These are phyloP conservation scores for Vireo griseus DNA, from an alignment of 2,797 vertebrate species.

Conservation along the genomic window DNA sequence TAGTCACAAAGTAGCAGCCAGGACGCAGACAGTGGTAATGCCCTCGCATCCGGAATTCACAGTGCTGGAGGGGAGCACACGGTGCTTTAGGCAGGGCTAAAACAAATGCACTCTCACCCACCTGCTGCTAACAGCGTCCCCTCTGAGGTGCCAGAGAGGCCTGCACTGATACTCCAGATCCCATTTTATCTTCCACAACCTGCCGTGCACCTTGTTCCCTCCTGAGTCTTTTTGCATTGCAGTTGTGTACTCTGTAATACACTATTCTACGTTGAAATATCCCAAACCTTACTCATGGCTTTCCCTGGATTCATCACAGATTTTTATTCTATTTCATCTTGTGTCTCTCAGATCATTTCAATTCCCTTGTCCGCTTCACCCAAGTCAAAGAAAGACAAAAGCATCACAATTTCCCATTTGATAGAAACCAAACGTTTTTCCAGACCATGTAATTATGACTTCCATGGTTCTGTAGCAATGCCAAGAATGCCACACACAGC, in stretches of 20 bases:
- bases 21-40: constrained; percentile 97
- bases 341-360: neutral
- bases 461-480: neutral
- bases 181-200: neutral
- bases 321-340: neutral
- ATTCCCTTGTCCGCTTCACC: neutral
- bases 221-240: rapidly evolving
- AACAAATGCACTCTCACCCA: neutral
- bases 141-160: neutral
- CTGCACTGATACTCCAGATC: neutral
- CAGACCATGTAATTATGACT: neutral
- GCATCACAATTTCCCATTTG: neutral
- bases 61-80: constrained; percentile 81
- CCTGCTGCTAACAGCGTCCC: neutral
- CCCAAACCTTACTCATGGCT: neutral
- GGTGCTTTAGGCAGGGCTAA: neutral
- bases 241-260: neutral
- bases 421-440: neutral
- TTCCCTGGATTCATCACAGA: neutral
- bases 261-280: rapidly evolving
- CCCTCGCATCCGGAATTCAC: constrained; percentile 97
- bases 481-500: neutral
- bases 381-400: neutral
- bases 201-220: neutral
- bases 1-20: constrained; percentile 95